Evolutionary conservation across 2,113 vertebrate genomes (phyloP).

Genomic region (Lepus timidus): DNA sequence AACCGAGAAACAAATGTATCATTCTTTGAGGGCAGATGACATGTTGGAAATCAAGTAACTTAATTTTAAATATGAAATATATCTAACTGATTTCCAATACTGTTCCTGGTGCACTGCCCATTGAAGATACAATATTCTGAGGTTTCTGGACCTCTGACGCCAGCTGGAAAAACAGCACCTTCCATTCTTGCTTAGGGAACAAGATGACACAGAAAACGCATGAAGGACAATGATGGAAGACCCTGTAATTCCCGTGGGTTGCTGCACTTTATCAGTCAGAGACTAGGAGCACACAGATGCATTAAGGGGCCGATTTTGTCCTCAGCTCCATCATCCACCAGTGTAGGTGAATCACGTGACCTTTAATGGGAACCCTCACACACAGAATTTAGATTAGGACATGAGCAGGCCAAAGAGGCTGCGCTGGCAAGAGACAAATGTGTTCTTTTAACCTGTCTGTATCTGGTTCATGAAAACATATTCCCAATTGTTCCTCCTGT

Average conservation of each 20-base stretch:
- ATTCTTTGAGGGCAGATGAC: slow-evolving; percentile 69
- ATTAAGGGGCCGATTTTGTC: background rate
- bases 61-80: slow-evolving; percentile 76
- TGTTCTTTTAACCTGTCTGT: slow-evolving; percentile 55
- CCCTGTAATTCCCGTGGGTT: background rate
- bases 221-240: background rate
- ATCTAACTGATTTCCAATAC: slow-evolving; percentile 71
- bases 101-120: slow-evolving; percentile 50
- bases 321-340: background rate
- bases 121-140: slow-evolving; percentile 24
- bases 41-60: slow-evolving; percentile 65
- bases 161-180: background rate
- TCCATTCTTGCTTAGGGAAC: background rate
- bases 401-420: slow-evolving; percentile 19
- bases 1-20: slow-evolving; percentile 60
- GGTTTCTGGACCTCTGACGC: slow-evolving; percentile 44
- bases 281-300: background rate
- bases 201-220: slow-evolving; percentile 44
- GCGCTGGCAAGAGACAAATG: background rate
- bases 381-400: slow-evolving; percentile 37
- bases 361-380: slow-evolving; percentile 16
- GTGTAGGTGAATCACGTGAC: background rate
- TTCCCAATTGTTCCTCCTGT: slow-evolving; percentile 45
- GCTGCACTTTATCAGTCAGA: background rate
- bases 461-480: slow-evolving; percentile 66